Conservation (phyloP, 2,797 vertebrate genomes). For the Syndactyla subalaris region DNA sequence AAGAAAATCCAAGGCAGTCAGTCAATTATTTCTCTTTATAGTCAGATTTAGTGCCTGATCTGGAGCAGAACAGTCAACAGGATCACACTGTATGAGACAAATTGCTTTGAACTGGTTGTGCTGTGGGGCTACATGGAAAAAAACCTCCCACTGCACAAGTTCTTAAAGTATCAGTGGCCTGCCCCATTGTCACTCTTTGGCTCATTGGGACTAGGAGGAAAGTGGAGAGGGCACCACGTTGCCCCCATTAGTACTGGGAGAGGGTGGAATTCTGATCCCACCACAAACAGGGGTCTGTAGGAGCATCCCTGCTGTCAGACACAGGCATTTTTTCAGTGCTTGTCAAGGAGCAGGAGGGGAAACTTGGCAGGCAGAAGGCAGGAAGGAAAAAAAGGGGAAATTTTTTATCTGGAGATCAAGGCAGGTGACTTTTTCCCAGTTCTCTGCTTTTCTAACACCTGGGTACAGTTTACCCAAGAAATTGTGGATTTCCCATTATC, state of each 20-base stretch:
- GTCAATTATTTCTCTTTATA: constrained; percentile 4
- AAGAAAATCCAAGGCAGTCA: neutral
- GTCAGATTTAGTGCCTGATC: neutral
- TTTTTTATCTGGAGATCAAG: neutral
- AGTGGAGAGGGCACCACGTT: neutral
- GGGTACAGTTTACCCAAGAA: neutral
- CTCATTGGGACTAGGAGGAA: neutral
- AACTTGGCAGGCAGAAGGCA: neutral
- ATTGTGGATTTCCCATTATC: neutral
- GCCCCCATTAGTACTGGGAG: neutral
- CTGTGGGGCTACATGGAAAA: neutral
- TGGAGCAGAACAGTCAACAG: neutral
- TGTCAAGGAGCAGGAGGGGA: neutral
- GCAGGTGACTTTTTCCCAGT: neutral
- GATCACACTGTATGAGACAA: neutral
- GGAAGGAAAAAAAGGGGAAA: neutral
- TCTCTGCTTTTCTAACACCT: neutral
- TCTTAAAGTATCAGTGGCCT: neutral
- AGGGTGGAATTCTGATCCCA: neutral
- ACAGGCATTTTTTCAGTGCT: neutral
- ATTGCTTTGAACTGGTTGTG: neutral
- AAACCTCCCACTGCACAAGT: neutral
- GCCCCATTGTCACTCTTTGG: neutral
- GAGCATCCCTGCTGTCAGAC: neutral
- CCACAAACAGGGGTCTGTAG: neutral